Percentiles rank a stretch among this genome's conserved stretches.
phyloP scores from a whole-genome alignment of 2,888 invertebrate species.

The Ormyrus labotus region DNA sequence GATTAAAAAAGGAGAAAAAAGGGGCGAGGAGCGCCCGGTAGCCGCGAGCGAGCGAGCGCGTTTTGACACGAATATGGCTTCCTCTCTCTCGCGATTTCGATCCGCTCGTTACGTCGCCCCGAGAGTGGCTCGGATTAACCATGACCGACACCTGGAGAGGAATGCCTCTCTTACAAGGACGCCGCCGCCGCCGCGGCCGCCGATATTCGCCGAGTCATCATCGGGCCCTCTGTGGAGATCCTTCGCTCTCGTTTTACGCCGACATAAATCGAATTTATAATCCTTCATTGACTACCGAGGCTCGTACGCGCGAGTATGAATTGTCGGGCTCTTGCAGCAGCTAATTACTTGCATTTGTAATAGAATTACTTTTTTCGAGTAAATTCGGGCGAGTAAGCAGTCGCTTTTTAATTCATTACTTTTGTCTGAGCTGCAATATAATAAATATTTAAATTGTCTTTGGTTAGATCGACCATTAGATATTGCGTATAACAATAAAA shows the following conservation, averaged over 20 bases:
- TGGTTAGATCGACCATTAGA: no score
- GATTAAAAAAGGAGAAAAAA: constrained; percentile 28
- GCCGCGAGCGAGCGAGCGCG: constrained; percentile 38
- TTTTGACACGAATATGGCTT: constrained; percentile 73
- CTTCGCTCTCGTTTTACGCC: constrained; percentile 13
- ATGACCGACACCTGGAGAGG: constrained; percentile 72
- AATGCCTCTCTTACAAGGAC: constrained; percentile 67
- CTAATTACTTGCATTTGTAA: not conserved
- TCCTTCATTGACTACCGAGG: constrained; percentile 19
- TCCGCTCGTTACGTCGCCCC: constrained; percentile 69
- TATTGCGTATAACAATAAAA: no score
- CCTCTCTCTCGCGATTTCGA: constrained; percentile 70
- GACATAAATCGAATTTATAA: constrained; percentile 52
- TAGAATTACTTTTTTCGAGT: no score
- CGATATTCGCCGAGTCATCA: constrained; percentile 69
- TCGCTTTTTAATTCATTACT: no score
- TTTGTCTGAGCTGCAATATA: no score
- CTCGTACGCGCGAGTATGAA: not conserved
- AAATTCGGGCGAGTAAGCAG: no score
- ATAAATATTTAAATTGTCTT: no score
- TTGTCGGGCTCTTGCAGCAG: not conserved
- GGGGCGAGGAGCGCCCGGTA: constrained; percentile 1
- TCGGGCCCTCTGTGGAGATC: constrained; percentile 37
- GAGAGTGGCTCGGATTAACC: constrained; percentile 68
- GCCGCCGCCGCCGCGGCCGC: constrained; percentile 60